Percentiles rank a stretch among this genome's conserved stretches.
These are phyloP conservation scores for Lithophane leautieri DNA, from an alignment of 2,888 invertebrate genomes.

Conservation along the genomic window DNA sequence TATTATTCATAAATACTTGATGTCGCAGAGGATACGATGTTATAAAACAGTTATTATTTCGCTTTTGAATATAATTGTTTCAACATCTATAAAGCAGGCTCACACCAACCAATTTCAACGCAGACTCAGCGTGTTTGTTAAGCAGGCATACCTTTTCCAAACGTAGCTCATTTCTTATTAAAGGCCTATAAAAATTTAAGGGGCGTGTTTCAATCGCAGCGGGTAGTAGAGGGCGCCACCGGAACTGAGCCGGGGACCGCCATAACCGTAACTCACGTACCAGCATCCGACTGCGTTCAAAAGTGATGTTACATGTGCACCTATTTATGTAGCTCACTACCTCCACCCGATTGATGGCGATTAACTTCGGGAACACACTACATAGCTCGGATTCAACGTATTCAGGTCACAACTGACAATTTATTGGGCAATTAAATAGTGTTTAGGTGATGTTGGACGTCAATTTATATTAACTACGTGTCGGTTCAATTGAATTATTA, in stretches of 20 bases:
- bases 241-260: slow-evolving; percentile 74
- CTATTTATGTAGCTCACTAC: slow-evolving; percentile 76
- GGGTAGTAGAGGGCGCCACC: slow-evolving; percentile 77
- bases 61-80: neutral
- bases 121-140: slow-evolving; percentile 32
- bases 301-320: slow-evolving; percentile 77
- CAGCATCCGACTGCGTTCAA: slow-evolving; percentile 74
- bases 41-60: slow-evolving; percentile 6
- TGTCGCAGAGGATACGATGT: neutral
- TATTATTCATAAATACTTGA: neutral
- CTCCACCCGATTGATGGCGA: slow-evolving; percentile 77
- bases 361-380: slow-evolving; percentile 70
- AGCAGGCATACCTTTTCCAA: slow-evolving; percentile 57
- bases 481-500: neutral
- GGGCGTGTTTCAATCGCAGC: slow-evolving; percentile 70
- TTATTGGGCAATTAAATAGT: slow-evolving; percentile 55
- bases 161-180: slow-evolving; percentile 66
- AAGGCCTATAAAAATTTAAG: slow-evolving; percentile 66
- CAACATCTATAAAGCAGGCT: slow-evolving; percentile 20
- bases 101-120: slow-evolving; percentile 37
- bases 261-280: slow-evolving; percentile 83
- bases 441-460: slow-evolving; percentile 43
- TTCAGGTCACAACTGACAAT: slow-evolving; percentile 62
- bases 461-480: slow-evolving; percentile 37
- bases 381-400: slow-evolving; percentile 54